These are phyloP conservation scores for Drosophila setosimentum DNA, from an alignment of 2,888 invertebrate species.

Conservation along the genomic window DNA sequence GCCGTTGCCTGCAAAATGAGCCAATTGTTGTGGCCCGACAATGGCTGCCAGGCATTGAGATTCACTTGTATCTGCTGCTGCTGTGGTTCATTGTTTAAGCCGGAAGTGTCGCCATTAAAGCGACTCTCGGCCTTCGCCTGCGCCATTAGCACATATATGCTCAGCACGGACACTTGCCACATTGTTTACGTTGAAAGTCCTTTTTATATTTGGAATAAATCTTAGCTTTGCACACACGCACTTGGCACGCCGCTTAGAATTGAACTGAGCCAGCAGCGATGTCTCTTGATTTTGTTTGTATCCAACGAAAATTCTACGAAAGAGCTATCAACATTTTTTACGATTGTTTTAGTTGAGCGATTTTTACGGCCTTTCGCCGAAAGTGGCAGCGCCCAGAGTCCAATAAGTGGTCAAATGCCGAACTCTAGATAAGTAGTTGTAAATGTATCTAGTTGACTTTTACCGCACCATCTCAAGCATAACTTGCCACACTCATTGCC, in stretches of 20 bases:
- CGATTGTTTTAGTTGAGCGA: constrained; percentile 72
- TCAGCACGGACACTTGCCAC: constrained; percentile 56
- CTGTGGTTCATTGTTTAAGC: constrained; percentile 28
- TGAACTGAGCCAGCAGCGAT: constrained; percentile 51
- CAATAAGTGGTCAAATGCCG: constrained; percentile 27
- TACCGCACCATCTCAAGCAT: constrained; percentile 55
- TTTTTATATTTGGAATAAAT: constrained; percentile 1
- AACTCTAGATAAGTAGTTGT: constrained; percentile 24
- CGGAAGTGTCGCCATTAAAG: constrained; percentile 63
- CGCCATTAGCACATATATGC: constrained; percentile 48
- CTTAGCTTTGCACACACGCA: constrained; percentile 33
- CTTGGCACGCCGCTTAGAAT: constrained; percentile 63
- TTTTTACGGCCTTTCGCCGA: constrained; percentile 73
- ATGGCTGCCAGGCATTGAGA: constrained; percentile 74
- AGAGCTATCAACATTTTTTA: constrained; percentile 69
- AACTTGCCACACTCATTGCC: constrained; percentile 38
- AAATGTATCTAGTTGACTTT: constrained; percentile 54
- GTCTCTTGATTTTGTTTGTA: constrained; percentile 36
- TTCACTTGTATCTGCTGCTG: constrained; percentile 51
- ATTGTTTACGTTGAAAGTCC: constrained; percentile 48
- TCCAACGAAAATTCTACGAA: constrained; percentile 55
- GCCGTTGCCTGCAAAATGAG: constrained; percentile 74
- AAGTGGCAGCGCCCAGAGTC: constrained; percentile 49
- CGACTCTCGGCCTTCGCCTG: constrained; percentile 38
- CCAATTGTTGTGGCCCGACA: constrained; percentile 73